phyloP scores from a whole-genome alignment of 2,113 vertebrate species.

The Zeus faber region DNA sequence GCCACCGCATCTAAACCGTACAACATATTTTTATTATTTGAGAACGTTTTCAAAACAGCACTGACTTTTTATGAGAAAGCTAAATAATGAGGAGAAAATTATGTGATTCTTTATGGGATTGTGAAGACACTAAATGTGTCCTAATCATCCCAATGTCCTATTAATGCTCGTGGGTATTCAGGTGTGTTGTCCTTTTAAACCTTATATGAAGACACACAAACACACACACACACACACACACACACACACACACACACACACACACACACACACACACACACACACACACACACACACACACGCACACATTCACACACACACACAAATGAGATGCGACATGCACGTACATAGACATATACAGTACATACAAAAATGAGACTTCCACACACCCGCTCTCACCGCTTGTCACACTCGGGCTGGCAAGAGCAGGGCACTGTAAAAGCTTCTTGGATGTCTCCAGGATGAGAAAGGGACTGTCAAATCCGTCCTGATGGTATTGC shows the following conservation, averaged over 20 bases:
- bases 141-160: too few species aligned
- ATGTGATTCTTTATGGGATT: too few species aligned
- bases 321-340: not conserved
- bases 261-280: not conserved
- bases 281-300: not conserved
- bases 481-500: conserved; percentile 43
- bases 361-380: not conserved
- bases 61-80: too few species aligned
- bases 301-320: not conserved
- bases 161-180: too few species aligned
- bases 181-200: too few species aligned
- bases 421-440: conserved; percentile 34
- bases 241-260: conserved; percentile 7
- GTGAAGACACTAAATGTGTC: too few species aligned
- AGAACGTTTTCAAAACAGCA: too few species aligned
- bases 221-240: conserved; percentile 10
- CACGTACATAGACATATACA: conserved; percentile 2
- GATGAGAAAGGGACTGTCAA: conserved; percentile 53
- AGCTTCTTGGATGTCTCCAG: conserved; percentile 53
- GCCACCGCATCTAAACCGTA: too few species aligned
- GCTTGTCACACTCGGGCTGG: conserved; percentile 12
- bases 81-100: too few species aligned
- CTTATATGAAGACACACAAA: not conserved
- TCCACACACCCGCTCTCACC: conserved; percentile 11
- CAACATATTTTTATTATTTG: too few species aligned